Evolutionary conservation across 2,113 vertebrate genomes (phyloP).

Genomic region (Ailuropoda melanoleuca): DNA sequence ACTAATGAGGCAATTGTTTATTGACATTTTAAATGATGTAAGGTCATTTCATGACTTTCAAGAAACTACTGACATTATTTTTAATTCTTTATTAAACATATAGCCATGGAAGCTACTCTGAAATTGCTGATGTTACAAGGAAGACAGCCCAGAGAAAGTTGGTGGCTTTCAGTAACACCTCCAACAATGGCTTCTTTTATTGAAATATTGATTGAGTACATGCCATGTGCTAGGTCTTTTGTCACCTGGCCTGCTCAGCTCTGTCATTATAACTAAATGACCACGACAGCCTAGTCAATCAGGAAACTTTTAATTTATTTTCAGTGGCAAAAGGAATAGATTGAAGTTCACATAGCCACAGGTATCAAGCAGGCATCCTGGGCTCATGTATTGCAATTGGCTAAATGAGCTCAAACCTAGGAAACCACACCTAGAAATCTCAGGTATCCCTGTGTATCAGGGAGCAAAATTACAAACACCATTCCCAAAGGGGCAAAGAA

Average conservation of each 20-base stretch:
- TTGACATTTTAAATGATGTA: conserved; percentile 29
- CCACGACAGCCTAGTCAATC: not conserved
- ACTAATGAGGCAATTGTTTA: not conserved
- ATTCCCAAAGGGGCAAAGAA: not conserved
- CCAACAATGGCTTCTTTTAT: not conserved
- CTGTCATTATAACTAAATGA: not conserved
- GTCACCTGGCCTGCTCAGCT: not conserved
- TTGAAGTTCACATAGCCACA: not conserved
- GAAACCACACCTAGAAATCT: not conserved
- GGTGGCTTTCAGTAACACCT: not conserved
- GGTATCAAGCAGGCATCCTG: not conserved
- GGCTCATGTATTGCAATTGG: not conserved
- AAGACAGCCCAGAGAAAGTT: not conserved
- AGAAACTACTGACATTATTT: conserved; percentile 22
- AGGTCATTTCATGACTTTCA: conserved; percentile 23
- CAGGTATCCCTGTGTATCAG: not conserved
- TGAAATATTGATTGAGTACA: not conserved
- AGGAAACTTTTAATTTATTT: not conserved
- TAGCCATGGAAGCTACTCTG: not conserved
- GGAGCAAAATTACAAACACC: conserved; percentile 16
- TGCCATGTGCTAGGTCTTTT: not conserved
- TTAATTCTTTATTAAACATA: conserved; percentile 20
- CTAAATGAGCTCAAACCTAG: not conserved
- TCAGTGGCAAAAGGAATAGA: not conserved
- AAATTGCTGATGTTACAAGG: conserved; percentile 10